Percentiles rank a stretch among this genome's conserved stretches.
Evolutionary conservation across 1,140 invertebrate genomes (phyloP).

Genomic region (Drosophila paulistorum): DNA sequence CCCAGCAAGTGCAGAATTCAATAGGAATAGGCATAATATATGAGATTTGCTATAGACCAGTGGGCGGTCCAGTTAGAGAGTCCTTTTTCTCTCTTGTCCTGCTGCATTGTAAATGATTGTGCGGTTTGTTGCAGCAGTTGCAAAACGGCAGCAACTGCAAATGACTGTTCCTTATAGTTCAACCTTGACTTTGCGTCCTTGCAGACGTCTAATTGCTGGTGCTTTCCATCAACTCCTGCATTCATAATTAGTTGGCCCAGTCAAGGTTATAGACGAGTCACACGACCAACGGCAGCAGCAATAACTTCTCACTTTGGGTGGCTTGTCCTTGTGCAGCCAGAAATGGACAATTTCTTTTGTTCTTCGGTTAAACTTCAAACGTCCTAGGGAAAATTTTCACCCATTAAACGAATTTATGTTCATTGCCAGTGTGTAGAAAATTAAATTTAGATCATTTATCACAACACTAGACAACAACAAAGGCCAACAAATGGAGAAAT

Average conservation of each 20-base stretch:
- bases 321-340: constrained; percentile 54
- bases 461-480: constrained; percentile 48
- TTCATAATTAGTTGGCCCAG: not conserved
- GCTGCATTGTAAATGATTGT: constrained; percentile 61
- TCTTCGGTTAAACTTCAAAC: constrained; percentile 38
- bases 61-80: constrained; percentile 36
- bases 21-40: constrained; percentile 7
- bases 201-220: constrained; percentile 37
- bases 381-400: constrained; percentile 28
- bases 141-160: constrained; percentile 72
- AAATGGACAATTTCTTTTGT: constrained; percentile 1
- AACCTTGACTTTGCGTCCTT: constrained; percentile 65
- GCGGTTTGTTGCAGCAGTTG: constrained; percentile 63
- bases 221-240: constrained; percentile 19
- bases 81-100: constrained; percentile 20
- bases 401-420: constrained; percentile 58
- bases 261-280: constrained; percentile 40
- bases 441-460: constrained; percentile 66
- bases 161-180: constrained; percentile 43
- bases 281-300: constrained; percentile 61
- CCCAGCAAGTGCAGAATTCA: constrained; percentile 54
- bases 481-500: not conserved
- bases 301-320: constrained; percentile 50
- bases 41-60: constrained; percentile 60
- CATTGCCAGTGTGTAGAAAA: constrained; percentile 13